Conservation (phyloP, 2,113 vertebrate genomes). For the Phycodurus eques region DNA sequence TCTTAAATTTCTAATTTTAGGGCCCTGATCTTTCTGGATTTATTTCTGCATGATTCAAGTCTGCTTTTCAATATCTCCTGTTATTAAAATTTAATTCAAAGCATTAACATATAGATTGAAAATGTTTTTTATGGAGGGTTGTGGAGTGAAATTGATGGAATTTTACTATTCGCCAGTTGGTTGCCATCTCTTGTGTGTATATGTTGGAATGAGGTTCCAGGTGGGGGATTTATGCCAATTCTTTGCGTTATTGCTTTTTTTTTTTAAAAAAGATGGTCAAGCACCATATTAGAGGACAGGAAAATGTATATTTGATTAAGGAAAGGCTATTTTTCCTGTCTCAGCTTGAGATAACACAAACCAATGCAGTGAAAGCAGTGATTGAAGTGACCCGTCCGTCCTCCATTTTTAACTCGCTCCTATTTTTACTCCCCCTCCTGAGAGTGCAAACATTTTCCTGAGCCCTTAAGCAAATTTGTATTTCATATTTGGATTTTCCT, state of each 20-base stretch:
- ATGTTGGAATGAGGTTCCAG: conserved; percentile 22
- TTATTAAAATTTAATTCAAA: conserved; percentile 99
- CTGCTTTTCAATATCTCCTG: conserved; percentile 99
- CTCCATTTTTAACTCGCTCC: conserved; percentile 61
- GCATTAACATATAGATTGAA: conserved; percentile 99
- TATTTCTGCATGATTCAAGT: conserved; percentile 99
- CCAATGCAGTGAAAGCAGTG: conserved; percentile 57
- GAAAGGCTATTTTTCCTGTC: conserved; percentile 44
- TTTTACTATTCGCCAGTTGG: conserved; percentile 74
- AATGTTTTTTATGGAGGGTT: conserved; percentile 85
- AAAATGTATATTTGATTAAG: conserved; percentile 68
- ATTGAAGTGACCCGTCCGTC: conserved; percentile 51
- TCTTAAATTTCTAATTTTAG: conserved; percentile 99
- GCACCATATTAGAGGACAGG: conserved; percentile 57
- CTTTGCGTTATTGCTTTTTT: conserved; percentile 72
- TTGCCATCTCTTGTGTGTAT: conserved; percentile 31
- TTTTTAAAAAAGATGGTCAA: conserved; percentile 67
- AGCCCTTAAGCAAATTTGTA: conserved; percentile 64
- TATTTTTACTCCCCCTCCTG: conserved; percentile 61
- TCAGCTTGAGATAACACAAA: conserved; percentile 53
- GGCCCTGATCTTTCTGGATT: conserved; percentile 97
- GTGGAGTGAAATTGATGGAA: conserved; percentile 72
- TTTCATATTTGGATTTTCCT: conserved; percentile 58
- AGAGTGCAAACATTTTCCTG: conserved; percentile 62
- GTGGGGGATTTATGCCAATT: conserved; percentile 60